Evolutionary conservation across 2,113 vertebrate species (phyloP).

Genomic region (Eupsittula cactorum): DNA sequence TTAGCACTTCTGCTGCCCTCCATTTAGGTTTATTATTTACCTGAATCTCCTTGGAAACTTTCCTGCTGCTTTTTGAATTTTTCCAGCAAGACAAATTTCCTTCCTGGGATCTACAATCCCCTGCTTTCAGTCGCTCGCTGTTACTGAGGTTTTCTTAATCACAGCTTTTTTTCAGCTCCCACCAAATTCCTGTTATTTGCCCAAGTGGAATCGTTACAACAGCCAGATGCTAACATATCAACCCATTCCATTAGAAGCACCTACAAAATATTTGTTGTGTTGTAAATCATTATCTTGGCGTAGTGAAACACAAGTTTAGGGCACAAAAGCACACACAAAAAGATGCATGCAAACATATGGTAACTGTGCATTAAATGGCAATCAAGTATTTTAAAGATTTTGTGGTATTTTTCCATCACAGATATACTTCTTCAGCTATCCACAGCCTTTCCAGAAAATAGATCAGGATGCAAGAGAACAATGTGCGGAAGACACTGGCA

Average conservation of each 20-base stretch:
- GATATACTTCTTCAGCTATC: not conserved
- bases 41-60: not conserved
- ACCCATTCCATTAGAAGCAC: not conserved
- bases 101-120: not conserved
- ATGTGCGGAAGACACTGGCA: fast-evolving
- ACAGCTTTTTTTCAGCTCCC: not conserved
- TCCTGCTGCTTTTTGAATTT: not conserved
- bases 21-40: constrained; percentile 14
- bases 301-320: not conserved
- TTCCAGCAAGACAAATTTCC: not conserved
- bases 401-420: not conserved
- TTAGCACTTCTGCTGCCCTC: not conserved
- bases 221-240: not conserved
- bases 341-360: not conserved
- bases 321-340: not conserved
- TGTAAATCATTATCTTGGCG: not conserved
- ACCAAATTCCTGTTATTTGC: not conserved
- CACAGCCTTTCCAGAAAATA: not conserved
- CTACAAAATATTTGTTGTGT: not conserved
- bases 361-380: not conserved
- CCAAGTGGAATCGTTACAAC: not conserved
- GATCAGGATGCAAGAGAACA: fast-evolving
- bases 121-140: not conserved
- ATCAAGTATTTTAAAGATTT: not conserved
- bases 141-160: not conserved